Conservation (phyloP, 1,140 invertebrate genomes). For the Idris sp. region DNA sequence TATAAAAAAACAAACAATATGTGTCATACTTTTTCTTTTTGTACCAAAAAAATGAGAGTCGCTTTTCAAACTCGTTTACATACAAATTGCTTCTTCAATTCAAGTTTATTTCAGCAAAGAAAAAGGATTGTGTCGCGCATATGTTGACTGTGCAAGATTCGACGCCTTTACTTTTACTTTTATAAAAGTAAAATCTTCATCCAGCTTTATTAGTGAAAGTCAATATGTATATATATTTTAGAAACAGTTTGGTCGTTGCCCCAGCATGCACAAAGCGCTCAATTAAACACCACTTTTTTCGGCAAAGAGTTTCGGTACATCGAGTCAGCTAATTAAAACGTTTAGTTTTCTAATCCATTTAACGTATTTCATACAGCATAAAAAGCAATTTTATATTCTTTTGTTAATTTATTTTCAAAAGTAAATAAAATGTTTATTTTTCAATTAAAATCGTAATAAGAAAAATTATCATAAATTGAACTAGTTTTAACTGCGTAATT, state of each 20-base stretch:
- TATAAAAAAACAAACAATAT: too few species aligned
- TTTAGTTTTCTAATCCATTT: too few species aligned
- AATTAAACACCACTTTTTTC: not conserved
- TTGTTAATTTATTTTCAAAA: too few species aligned
- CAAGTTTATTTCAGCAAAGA: slow-evolving; percentile 3
- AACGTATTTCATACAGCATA: too few species aligned
- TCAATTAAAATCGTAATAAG: too few species aligned
- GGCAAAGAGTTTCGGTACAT: slow-evolving; percentile 4
- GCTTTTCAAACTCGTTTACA: slow-evolving; percentile 20
- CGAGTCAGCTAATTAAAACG: not conserved
- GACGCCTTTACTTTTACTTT: slow-evolving; percentile 43
- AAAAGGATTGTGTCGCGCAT: slow-evolving; percentile 27
- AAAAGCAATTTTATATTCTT: too few species aligned
- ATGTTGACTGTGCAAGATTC: slow-evolving; percentile 7
- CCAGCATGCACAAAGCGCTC: slow-evolving; percentile 4
- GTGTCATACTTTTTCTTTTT: too few species aligned
- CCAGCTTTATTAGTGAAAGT: slow-evolving; percentile 49
- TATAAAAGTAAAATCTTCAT: slow-evolving; percentile 49
- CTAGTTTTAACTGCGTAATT: too few species aligned
- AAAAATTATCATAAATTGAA: too few species aligned
- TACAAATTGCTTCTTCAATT: slow-evolving; percentile 17
- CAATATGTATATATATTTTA: slow-evolving; percentile 42
- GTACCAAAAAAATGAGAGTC: slow-evolving; percentile 7
- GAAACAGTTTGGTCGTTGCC: slow-evolving; percentile 14
- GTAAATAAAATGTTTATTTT: too few species aligned